Percentiles rank a stretch among this genome's conserved stretches.
Conservation (phyloP, 2,797 vertebrate genomes). For the Lophura swinhoii region DNA sequence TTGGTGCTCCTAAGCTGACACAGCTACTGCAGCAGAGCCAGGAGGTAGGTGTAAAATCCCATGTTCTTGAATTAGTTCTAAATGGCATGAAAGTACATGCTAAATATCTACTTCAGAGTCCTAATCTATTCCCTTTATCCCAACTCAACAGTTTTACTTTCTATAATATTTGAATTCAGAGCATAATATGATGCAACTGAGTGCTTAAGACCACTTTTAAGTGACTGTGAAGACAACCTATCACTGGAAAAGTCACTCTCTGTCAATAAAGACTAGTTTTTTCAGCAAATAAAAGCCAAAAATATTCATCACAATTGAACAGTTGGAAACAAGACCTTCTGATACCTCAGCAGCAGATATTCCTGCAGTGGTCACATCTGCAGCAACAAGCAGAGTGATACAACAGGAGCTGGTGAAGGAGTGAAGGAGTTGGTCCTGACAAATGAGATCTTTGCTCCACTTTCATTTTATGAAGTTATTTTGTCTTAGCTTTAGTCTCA, state of each 20-base stretch:
- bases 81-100: neutral
- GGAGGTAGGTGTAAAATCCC: neutral
- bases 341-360: neutral
- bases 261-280: neutral
- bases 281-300: slow-evolving; percentile 5
- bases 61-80: neutral
- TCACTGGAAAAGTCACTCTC: neutral
- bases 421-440: neutral
- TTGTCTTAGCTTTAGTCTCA: neutral
- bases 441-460: neutral
- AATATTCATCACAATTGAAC: neutral
- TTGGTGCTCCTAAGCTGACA: neutral
- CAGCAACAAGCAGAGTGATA: neutral
- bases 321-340: neutral
- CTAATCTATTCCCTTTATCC: neutral
- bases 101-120: neutral
- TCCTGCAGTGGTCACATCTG: neutral
- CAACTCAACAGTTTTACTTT: neutral
- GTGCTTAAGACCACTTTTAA: neutral
- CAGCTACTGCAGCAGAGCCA: neutral
- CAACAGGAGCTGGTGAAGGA: neutral
- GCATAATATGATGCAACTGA: neutral
- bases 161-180: neutral
- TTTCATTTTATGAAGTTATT: neutral
- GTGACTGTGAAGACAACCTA: neutral